Percentiles rank a stretch among this genome's conserved stretches.
Evolutionary conservation across 2,888 invertebrate species (phyloP).

Genomic region (Cybosia mesomella): DNA sequence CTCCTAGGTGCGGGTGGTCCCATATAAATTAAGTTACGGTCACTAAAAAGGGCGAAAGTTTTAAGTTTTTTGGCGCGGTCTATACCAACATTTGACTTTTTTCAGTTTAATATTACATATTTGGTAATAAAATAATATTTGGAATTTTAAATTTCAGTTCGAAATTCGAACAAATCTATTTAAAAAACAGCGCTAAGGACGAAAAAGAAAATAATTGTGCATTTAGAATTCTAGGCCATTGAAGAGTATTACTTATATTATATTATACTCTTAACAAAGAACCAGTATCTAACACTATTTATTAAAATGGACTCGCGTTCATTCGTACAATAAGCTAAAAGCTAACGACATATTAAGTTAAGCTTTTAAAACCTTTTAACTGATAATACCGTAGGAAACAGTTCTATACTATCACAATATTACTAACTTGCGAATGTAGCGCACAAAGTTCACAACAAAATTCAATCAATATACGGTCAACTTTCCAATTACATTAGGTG

Average conservation of each 20-base stretch:
- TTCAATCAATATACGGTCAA: background rate
- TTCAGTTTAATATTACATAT: too few relatives aligned
- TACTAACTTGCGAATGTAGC: background rate
- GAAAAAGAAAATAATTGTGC: background rate
- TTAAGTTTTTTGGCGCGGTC: too few relatives aligned
- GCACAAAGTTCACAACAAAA: background rate
- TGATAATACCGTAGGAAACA: constrained; percentile 56
- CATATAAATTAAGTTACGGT: too few relatives aligned
- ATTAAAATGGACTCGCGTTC: background rate
- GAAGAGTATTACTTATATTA: background rate
- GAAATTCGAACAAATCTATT: background rate
- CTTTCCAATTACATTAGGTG: background rate
- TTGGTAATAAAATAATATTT: background rate
- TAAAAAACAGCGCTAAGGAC: background rate
- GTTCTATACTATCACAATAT: constrained; percentile 12
- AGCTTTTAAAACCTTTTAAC: constrained; percentile 57
- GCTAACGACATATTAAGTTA: constrained; percentile 27
- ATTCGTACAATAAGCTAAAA: constrained; percentile 1
- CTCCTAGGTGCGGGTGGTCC: too few relatives aligned
- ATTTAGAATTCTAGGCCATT: background rate
- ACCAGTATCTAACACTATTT: background rate
- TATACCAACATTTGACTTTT: too few relatives aligned
- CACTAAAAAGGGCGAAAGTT: too few relatives aligned
- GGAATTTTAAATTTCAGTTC: background rate
- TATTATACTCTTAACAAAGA: background rate